phyloP scores from a whole-genome alignment of 2,888 invertebrate genomes.

The Polydrusus tereticollis region DNA sequence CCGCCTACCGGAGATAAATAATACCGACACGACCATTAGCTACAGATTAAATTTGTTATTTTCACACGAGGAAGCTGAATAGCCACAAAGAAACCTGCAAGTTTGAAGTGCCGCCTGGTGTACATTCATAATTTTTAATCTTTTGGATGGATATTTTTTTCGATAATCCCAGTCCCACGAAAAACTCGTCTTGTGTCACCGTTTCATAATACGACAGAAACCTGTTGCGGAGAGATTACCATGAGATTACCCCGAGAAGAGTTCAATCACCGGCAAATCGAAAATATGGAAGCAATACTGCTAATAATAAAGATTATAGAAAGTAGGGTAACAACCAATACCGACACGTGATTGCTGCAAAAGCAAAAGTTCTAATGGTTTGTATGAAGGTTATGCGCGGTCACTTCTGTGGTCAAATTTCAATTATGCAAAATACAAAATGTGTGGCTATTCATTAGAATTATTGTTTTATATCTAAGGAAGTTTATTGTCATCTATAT shows the following conservation, averaged over 20 bases:
- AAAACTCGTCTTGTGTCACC: too few relatives aligned
- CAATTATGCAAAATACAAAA: not conserved
- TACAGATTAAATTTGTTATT: too few relatives aligned
- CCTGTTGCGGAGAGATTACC: not conserved
- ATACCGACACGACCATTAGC: too few relatives aligned
- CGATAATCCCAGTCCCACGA: too few relatives aligned
- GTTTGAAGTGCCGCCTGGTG: too few relatives aligned
- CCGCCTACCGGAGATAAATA: too few relatives aligned
- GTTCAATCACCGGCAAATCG: not conserved
- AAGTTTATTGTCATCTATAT: too few relatives aligned
- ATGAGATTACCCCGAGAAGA: not conserved
- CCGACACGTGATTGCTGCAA: constrained; percentile 19
- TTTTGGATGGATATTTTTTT: too few relatives aligned
- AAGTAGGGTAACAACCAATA: constrained; percentile 36
- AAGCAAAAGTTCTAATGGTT: constrained; percentile 33
- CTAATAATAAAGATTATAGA: constrained; percentile 28
- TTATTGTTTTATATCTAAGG: not conserved
- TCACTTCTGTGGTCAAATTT: constrained; percentile 21
- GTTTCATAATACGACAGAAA: not conserved
- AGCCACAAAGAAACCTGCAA: too few relatives aligned
- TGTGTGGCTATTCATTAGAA: not conserved
- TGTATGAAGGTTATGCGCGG: constrained; percentile 28
- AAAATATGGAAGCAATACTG: constrained; percentile 13
- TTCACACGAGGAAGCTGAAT: too few relatives aligned
- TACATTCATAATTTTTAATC: too few relatives aligned